A percentile compares a stretch with the other conserved stretches of the same genome.
These are phyloP conservation scores for Hirtodrosophila confusa DNA, from an alignment of 2,888 invertebrate species.

Conservation along the genomic window DNA sequence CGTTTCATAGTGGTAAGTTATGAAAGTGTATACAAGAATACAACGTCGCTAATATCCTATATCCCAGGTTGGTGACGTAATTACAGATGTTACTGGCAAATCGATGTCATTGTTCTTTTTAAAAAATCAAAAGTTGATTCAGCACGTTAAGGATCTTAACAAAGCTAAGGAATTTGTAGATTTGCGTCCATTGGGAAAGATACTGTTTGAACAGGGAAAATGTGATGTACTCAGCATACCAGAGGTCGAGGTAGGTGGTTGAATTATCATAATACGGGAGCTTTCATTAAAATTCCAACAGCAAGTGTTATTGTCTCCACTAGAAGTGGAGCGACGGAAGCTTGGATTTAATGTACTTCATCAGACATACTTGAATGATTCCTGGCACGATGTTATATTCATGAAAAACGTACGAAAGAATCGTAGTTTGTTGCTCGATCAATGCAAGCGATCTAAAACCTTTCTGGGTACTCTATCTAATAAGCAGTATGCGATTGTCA, in stretches of 20 bases:
- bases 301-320: slow-evolving; percentile 72
- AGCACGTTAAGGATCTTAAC: slow-evolving; percentile 60
- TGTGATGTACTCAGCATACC: slow-evolving; percentile 80
- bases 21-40: no score
- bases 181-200: slow-evolving; percentile 77
- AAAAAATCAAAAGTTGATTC: slow-evolving; percentile 69
- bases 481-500: slow-evolving; percentile 73
- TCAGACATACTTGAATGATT: slow-evolving; percentile 81
- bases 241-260: slow-evolving; percentile 62
- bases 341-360: slow-evolving; percentile 75
- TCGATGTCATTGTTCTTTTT: slow-evolving; percentile 75
- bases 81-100: slow-evolving; percentile 76
- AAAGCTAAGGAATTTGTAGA: slow-evolving; percentile 63
- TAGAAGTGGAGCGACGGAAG: slow-evolving; percentile 74
- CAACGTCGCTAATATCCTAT: no score
- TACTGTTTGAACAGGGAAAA: slow-evolving; percentile 70
- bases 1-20: slow-evolving; percentile 72
- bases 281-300: slow-evolving; percentile 21
- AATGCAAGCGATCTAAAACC: slow-evolving; percentile 69
- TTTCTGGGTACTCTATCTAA: slow-evolving; percentile 55
- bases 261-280: no score
- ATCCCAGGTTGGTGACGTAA: slow-evolving; percentile 77
- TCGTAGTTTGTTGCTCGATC: slow-evolving; percentile 66
- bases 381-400: slow-evolving; percentile 80
- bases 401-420: slow-evolving; percentile 73